phyloP scores from a whole-genome alignment of 2,797 vertebrate species.

The Serranus cabrilla region DNA sequence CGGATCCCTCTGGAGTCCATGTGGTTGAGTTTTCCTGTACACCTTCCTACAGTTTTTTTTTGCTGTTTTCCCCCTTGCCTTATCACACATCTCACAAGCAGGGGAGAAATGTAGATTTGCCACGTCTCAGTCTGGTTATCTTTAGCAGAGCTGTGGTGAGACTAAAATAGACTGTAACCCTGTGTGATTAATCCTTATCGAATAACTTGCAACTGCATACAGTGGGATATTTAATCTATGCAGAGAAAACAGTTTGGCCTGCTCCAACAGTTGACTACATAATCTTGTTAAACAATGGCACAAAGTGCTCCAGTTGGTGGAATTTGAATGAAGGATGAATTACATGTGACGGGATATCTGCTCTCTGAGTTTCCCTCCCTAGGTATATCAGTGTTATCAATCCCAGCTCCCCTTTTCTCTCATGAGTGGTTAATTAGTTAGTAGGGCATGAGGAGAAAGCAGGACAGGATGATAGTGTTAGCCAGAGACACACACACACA shows the following conservation, averaged over 20 bases:
- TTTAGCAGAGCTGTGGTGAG: constrained; percentile 29
- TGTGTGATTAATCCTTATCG: constrained; percentile 47
- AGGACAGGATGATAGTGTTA: constrained; percentile 44
- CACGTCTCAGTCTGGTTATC: constrained; percentile 37
- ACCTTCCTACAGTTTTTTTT: constrained; percentile 50
- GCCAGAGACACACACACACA: constrained; percentile 31
- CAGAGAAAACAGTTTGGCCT: constrained; percentile 25
- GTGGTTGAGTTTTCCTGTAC: constrained; percentile 47
- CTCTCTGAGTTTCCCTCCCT: constrained; percentile 24
- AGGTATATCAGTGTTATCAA: constrained; percentile 49
- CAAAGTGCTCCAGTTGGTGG: constrained; percentile 14
- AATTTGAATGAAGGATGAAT: constrained; percentile 35
- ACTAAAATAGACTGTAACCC: constrained; percentile 58
- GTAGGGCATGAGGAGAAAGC: constrained; percentile 35
- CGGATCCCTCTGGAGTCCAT: constrained; percentile 57
- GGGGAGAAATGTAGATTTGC: constrained; percentile 39
- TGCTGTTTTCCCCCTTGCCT: constrained; percentile 9
- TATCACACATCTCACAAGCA: constrained; percentile 51
- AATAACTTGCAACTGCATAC: constrained; percentile 22
- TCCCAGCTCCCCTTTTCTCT: constrained; percentile 41
- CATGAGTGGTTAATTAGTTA: constrained; percentile 56
- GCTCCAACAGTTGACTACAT: constrained; percentile 6
- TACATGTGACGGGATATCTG: constrained; percentile 43
- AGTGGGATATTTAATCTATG: constrained; percentile 30
- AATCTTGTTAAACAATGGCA: constrained; percentile 34